Evolutionary conservation across 2,113 vertebrate genomes (phyloP), one percentile per base, ranked within the genome.

Genomic region (Oncorhynchus tshawytscha): DNA sequence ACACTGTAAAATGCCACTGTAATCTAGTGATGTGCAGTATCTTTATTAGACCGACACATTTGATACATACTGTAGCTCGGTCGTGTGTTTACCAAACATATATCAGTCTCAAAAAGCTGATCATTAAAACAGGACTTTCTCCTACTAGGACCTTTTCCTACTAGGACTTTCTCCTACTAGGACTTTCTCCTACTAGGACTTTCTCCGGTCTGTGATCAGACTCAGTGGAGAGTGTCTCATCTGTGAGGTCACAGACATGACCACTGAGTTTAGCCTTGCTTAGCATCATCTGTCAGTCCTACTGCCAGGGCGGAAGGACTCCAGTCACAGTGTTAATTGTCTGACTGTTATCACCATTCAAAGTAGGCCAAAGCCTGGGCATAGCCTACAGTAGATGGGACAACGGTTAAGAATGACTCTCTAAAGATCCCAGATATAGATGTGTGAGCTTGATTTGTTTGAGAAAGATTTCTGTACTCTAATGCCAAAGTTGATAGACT

Each of bases 201-300:
- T 70, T 59, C 54, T 45, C 72, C 1, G 0, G 27, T 16, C 70
- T 71, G 57, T 62, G 73, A 75, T 73, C 70, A 70, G 1, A 2
- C 80, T 74, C 76, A 72, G 48, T 73, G 64, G 34, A 70, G 8
- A 70, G 67, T 45, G 71, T 78, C 67, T 82, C 79, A 85, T 86
- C 78, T 74, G 25, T 29, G 16, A 67, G 39, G 62, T 39, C 7
- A 67, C 65, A 82, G 82, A 79, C 70, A 68, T 69, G 76, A 60
- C 72, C 65, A 67, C 22, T 72, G 67, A 79, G 84, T 71, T 86
- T 67, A 87, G 76, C 39, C 77, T 5, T n/a, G 78, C 69, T 85
- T 75, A 77, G 70, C 54, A 65, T 86, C 89, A 86, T 88, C 87
- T 87, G 87, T 73, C 75, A 59, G 74, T n/a, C 59, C 13, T 64